Base-by-base conservation (phyloP, 1,140 invertebrate genomes). In the Cotesia typhae region DNA sequence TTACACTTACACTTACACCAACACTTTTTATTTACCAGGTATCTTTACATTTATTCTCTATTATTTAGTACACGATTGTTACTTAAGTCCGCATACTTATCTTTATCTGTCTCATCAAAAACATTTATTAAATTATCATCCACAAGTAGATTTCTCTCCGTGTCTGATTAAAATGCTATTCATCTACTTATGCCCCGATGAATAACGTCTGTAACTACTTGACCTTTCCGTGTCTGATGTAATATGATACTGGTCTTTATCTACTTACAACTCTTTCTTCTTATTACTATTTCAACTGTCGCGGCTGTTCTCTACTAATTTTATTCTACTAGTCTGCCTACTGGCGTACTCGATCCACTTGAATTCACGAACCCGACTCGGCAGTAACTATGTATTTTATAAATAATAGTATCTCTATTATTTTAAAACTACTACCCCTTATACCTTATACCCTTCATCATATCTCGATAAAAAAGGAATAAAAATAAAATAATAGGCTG, bases 71-170 rank as follows among this genome's bases (percentile, higher is more conserved):
- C 59, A 69, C 61, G 67, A 20, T 63, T 36, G 41, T 63, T 47
- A 60, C 69, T 52, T 70, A 70, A 38, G 36, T 66, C 61, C 70
- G 63, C 70, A 71, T 63, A 52, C 65, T 65, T 52, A 14, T 61
- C 28, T 47, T 12, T 36, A 10, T n/a, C 61, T 65, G 5, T 9
- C 47, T 52, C 55, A 51, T 47, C 41, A 9, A 10, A 47, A 9
- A 47, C 51, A 38, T 47, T 47, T 59, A 55, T 20, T 28, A 20
- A 7, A 20, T 59, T 20, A 10, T 17, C 57, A 6, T 5, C 17
- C 57, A 59, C 17, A n/a, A 12, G 0, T n/a, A 55, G 10, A 12
- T 14, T 12, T 55, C 5, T n/a, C n/a, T 14, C 5, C 57, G 28
- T 9, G 57, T 59, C 57, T 59, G 57, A 17, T 20, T 59, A 59